These are phyloP conservation scores for Deroptyus accipitrinus DNA, from an alignment of 2,113 vertebrate genomes.

Conservation along the genomic window DNA sequence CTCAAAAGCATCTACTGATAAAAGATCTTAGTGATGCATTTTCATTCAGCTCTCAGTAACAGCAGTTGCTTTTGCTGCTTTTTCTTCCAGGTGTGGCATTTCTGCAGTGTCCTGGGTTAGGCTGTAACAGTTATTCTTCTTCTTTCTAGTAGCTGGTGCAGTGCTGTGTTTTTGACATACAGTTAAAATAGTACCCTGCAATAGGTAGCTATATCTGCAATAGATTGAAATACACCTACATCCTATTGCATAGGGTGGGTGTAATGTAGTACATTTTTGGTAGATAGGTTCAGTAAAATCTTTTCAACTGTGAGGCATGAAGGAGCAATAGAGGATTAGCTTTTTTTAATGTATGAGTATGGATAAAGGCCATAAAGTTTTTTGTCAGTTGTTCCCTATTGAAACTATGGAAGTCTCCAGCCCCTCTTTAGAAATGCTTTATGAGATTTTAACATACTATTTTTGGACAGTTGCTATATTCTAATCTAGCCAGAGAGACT, in stretches of 20 bases:
- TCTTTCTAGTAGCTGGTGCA: not conserved
- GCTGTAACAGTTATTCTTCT: not conserved
- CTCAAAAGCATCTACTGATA: not conserved
- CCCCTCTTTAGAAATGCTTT: not conserved
- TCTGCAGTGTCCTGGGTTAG: not conserved
- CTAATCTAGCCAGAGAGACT: not conserved
- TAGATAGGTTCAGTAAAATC: not conserved
- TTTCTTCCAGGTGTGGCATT: not conserved
- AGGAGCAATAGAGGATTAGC: not conserved
- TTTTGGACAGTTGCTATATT: not conserved
- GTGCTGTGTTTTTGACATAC: not conserved
- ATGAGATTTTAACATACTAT: not conserved
- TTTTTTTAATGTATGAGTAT: not conserved
- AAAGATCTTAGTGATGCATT: not conserved
- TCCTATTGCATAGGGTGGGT: not conserved
- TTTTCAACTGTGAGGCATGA: not conserved
- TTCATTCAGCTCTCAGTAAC: not conserved
- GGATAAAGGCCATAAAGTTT: not conserved
- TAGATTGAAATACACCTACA: not conserved
- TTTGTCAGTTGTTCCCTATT: not conserved
- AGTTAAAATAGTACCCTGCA: not conserved
- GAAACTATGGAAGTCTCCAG: not conserved
- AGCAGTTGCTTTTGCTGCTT: not conserved
- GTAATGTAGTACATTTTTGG: not conserved
- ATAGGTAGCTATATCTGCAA: not conserved